Percentiles rank a stretch among this genome's conserved stretches.
Conservation (phyloP, 1,140 invertebrate genomes). For the Patella vulgata region DNA sequence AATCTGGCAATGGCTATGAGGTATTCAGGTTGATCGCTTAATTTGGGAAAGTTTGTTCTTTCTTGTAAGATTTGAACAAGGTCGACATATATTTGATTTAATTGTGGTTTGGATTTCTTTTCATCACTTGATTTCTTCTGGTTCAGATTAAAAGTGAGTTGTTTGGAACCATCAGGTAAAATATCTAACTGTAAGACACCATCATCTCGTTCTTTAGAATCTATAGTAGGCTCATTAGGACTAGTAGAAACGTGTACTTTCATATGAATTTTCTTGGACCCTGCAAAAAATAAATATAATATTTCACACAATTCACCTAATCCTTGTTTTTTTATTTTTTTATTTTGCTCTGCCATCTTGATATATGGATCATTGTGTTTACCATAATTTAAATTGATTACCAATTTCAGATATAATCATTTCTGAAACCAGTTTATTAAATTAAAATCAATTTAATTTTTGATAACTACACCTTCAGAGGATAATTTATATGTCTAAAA, state of each 20-base stretch:
- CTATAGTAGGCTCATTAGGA: too few relatives aligned
- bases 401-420: too few relatives aligned
- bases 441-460: too few relatives aligned
- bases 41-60: conserved; percentile 49
- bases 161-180: conserved; percentile 50
- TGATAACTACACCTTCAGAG: too few relatives aligned
- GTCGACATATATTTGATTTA: conserved; percentile 55
- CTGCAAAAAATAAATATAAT: conserved; percentile 4
- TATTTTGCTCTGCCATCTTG: too few relatives aligned
- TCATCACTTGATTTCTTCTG: conserved; percentile 22
- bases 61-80: conserved; percentile 42
- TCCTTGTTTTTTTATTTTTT: too few relatives aligned
- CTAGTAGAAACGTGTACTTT: conserved; percentile 11
- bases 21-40: conserved; percentile 44
- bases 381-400: too few relatives aligned
- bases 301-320: too few relatives aligned
- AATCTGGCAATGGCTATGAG: conserved; percentile 49
- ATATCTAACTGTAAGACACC: conserved; percentile 38
- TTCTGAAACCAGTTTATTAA: too few relatives aligned
- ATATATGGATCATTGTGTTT: too few relatives aligned
- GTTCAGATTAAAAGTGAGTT: conserved; percentile 44
- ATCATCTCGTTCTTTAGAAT: neutral
- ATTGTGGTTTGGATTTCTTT: conserved; percentile 31
- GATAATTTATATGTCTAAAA: too few relatives aligned
- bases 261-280: conserved; percentile 19